Base-by-base conservation (phyloP, 2,113 vertebrate genomes). In the Xenopus borealis region DNA sequence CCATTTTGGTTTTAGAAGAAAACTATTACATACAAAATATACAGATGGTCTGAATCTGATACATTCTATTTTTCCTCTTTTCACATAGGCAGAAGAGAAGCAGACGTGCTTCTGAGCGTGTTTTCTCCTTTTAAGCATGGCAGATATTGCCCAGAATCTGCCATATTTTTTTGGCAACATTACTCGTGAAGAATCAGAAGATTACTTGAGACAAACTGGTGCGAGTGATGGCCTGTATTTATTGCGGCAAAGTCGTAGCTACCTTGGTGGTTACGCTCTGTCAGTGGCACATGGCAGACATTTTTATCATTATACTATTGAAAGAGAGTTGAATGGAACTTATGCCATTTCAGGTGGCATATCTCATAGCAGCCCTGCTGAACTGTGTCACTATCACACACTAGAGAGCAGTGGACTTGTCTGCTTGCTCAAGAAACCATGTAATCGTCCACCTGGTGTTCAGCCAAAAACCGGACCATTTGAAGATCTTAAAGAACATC, bases 161-260 rank as follows among this genome's bases (percentile, higher is more conserved):
- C 85, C 93, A 0, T 98, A 92, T 72, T 99, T 99, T 80, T 99
- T 95, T 1, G 97, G 97, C 65, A 98, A 97, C 82, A 96, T 99
- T 83, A 96, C 96, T 1, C 91, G 96, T 16, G 97, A 99, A 69
- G 96, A 98, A 58, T 94, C 95, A 0, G 97, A 99, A 79, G 90
- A 90, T 5, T 94, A 94, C 79, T 85, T 99, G 72, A 81, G 80
- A 20, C 94, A 97, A 80, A 87, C 78, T 0, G 95, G 94, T 65
- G 75, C 85, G 77, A 84, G 46, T 0, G 94, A 91, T 1, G 97
- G 97, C 66, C 82, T 92, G 0, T 98, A 93, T 74, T 86, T 99
- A 79, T 86, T 98, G 8, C 90, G 97, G 6, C 96, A 98, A 82
- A 99, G 97, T 80, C 91, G 97, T 9, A 98, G 94, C 81, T 95